Evolutionary conservation across 2,888 invertebrate genomes (phyloP).

Genomic region (Dynastes hyllus): DNA sequence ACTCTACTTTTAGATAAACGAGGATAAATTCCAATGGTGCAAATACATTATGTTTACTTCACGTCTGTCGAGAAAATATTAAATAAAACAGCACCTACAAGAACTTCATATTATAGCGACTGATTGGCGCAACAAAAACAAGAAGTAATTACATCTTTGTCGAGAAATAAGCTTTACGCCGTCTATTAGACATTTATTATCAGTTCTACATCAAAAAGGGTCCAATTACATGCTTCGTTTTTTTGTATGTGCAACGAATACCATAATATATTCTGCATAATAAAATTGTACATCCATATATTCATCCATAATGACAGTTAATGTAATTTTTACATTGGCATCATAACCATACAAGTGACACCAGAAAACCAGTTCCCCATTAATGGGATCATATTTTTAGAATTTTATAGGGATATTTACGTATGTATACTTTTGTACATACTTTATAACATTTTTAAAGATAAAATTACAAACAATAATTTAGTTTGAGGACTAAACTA

Average conservation of each 20-base stretch:
- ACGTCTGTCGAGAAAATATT: no score
- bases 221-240: not conserved
- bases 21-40: no score
- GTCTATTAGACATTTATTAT: not conserved
- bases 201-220: not conserved
- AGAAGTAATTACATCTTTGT: slow-evolving; percentile 2
- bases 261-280: not conserved
- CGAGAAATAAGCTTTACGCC: no score
- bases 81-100: not conserved
- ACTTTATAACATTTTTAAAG: no score
- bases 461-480: no score
- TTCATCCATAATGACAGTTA: not conserved
- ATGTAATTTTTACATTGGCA: not conserved
- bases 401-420: no score
- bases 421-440: no score
- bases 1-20: no score
- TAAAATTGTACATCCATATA: not conserved
- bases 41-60: no score
- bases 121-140: not conserved
- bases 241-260: not conserved
- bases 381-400: no score
- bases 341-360: not conserved
- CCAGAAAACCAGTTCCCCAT: no score
- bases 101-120: not conserved
- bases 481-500: no score